These are phyloP conservation scores for Orussus abietinus DNA, from an alignment of 1,140 invertebrate genomes.

Conservation along the genomic window DNA sequence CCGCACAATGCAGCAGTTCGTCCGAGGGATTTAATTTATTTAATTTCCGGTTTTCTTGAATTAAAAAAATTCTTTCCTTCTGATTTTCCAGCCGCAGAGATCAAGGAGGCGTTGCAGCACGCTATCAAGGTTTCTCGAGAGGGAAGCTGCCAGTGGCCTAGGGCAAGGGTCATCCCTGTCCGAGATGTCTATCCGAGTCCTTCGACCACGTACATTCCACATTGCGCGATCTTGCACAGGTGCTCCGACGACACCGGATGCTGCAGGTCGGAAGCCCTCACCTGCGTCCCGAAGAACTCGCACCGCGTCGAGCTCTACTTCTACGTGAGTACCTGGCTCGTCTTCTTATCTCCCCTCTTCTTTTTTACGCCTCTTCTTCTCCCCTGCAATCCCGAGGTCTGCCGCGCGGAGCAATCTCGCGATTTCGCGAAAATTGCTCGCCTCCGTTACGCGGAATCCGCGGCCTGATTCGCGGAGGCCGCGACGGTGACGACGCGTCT, in stretches of 20 bases:
- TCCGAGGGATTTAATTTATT: background rate
- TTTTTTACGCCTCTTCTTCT: conserved; percentile 1
- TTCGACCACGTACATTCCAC: conserved; percentile 67
- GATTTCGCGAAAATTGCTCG: no score
- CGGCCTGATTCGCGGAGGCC: no score
- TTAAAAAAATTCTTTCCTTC: conserved; percentile 15
- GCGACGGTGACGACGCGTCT: no score
- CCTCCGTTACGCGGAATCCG: no score
- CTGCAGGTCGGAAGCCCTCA: conserved; percentile 59
- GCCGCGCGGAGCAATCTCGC: no score
- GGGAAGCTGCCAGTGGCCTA: conserved; percentile 61
- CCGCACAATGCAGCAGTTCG: background rate
- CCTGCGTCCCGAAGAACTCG: conserved; percentile 64
- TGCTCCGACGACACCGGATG: conserved; percentile 78
- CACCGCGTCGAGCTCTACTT: conserved; percentile 66
- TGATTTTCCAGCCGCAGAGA: conserved; percentile 43
- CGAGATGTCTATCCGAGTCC: conserved; percentile 63
- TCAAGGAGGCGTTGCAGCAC: conserved; percentile 57
- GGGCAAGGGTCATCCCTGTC: conserved; percentile 60
- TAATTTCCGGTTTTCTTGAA: background rate
- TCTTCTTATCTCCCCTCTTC: no score
- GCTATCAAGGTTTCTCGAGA: conserved; percentile 56
- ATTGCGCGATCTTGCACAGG: conserved; percentile 69
- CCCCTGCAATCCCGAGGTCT: background rate
- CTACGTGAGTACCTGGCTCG: conserved; percentile 70